A percentile compares a stretch with the other conserved stretches of the same genome.
Evolutionary conservation across 2,888 invertebrate genomes (phyloP).

Genomic region (Eutolmus rufibarbis): DNA sequence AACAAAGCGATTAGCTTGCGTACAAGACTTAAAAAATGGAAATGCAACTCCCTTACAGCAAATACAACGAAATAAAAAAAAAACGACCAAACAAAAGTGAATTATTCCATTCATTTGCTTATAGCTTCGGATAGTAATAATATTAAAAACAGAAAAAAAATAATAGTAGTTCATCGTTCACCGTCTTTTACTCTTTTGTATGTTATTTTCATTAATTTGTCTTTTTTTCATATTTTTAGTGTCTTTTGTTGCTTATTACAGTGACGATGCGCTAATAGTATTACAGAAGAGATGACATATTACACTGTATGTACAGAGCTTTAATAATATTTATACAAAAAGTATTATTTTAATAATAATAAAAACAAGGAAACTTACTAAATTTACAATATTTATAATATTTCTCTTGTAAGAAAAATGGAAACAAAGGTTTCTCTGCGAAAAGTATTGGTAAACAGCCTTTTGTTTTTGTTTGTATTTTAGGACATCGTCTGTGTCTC

Average conservation of each 20-base stretch:
- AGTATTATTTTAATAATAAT: not conserved
- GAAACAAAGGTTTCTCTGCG: conserved; percentile 14
- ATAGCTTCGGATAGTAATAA: not conserved
- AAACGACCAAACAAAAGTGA: not conserved
- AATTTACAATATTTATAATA: conserved; percentile 28
- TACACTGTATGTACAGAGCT: conserved; percentile 11
- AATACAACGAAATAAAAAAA: not conserved
- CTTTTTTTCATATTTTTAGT: not conserved
- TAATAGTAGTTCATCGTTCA: not conserved
- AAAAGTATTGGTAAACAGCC: conserved; percentile 31
- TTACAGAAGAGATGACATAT: not conserved
- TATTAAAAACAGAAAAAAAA: conserved; percentile 10
- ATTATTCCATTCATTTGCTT: not conserved
- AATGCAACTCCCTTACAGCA: not conserved
- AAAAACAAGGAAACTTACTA: conserved; percentile 5
- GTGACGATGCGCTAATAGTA: conserved; percentile 9
- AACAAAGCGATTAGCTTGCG: not conserved
- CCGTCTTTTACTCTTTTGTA: not conserved
- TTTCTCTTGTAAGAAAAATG: not conserved
- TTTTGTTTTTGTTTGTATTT: conserved; percentile 11
- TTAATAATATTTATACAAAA: conserved; percentile 4
- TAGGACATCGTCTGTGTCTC: not conserved
- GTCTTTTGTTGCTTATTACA: conserved; percentile 9
- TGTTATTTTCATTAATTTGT: not conserved
- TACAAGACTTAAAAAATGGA: not conserved